A percentile compares a stretch with the other conserved stretches of the same genome.
phyloP scores from a whole-genome alignment of 1,140 invertebrate genomes.

The Zaprionus ornatus region DNA sequence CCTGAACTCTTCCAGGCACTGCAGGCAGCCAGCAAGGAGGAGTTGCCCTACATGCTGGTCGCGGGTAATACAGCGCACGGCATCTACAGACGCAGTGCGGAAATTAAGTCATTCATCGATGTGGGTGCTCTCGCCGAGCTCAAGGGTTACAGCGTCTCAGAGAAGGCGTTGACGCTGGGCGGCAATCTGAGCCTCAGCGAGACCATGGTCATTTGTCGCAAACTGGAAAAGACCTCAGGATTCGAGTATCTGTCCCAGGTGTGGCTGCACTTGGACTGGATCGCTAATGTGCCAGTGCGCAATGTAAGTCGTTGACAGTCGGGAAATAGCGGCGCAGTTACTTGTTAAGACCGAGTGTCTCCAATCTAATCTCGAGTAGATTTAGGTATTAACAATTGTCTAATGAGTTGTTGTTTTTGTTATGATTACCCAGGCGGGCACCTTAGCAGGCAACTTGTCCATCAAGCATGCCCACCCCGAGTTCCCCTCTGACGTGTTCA shows the following conservation, averaged over 20 bases:
- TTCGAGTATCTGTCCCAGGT: conserved; percentile 85
- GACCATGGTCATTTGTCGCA: conserved; percentile 87
- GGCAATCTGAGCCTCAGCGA: conserved; percentile 87
- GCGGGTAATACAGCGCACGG: conserved; percentile 86
- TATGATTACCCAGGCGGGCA: conserved; percentile 85
- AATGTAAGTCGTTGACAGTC: conserved; percentile 85
- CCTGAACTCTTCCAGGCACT: conserved; percentile 86
- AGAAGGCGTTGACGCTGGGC: conserved; percentile 85
- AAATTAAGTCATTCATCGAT: conserved; percentile 88
- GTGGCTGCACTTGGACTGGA: conserved; percentile 87
- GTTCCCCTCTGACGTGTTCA: conserved; percentile 91
- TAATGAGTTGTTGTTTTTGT: conserved; percentile 24
- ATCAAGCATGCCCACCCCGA: conserved; percentile 89
- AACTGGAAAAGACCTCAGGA: conserved; percentile 84
- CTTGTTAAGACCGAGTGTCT: conserved; percentile 22
- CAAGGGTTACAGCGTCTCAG: conserved; percentile 73
- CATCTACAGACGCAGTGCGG: conserved; percentile 85
- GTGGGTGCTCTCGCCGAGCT: conserved; percentile 88
- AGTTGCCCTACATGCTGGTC: conserved; percentile 85
- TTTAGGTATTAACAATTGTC: not conserved
- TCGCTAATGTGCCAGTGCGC: conserved; percentile 89
- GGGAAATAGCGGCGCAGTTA: not conserved
- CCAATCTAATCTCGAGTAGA: conserved; percentile 27
- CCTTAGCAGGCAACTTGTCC: conserved; percentile 91
- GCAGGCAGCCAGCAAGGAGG: conserved; percentile 80